Evolutionary conservation across 2,888 invertebrate species (phyloP), one percentile per base, ranked within the genome.

Genomic region (Schizotus pectinicornis): DNA sequence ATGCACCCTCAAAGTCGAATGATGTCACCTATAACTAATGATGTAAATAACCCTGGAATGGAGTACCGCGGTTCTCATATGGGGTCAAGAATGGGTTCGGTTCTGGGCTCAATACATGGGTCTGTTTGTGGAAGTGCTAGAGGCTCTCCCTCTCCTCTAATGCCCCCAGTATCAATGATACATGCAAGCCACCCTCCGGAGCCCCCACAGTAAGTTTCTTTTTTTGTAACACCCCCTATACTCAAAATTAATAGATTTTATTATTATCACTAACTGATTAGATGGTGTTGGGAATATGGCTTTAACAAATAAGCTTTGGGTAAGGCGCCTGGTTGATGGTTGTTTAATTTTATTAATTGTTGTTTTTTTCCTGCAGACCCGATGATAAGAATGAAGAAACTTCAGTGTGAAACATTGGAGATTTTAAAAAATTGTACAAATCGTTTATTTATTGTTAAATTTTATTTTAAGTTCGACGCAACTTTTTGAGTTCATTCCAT

Each of bases 41-140:
- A 84, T 65, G 76, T 84, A 6, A 84, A 84, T 64, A 84, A 84
- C 74, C 83, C 83, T 2, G 82, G 82, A 49, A 59, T 77, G 64
- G 77, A 80, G 14, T 79, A 79, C 59, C 77, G 53, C 13, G 62
- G 61, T 11, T 76, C 76, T 3, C 67, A 74, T 59, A 74, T 78
- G 67, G 79, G 79, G 8, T 80, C 79, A 2, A 63, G 78, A 34
- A 77, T 78, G 50, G 79, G 79, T 38, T 79, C 79, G 6, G 74
- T 77, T 6, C 62, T 78, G 46, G 79, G 79, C 13, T 79, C 79
- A 1, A 74, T 78, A 14, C 76, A 76, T 51, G 78, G 77, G 11
- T 78, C 78, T 3, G 67, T 77, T 32, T 75, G 77, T 59, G 80
- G 79, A 0, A 80, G 79, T 57, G 65, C 75, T 14, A 64, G 79